A percentile compares a stretch with the other conserved stretches of the same genome.
phyloP scores from a whole-genome alignment of 2,888 invertebrate genomes.

The Zele albiditarsus region DNA sequence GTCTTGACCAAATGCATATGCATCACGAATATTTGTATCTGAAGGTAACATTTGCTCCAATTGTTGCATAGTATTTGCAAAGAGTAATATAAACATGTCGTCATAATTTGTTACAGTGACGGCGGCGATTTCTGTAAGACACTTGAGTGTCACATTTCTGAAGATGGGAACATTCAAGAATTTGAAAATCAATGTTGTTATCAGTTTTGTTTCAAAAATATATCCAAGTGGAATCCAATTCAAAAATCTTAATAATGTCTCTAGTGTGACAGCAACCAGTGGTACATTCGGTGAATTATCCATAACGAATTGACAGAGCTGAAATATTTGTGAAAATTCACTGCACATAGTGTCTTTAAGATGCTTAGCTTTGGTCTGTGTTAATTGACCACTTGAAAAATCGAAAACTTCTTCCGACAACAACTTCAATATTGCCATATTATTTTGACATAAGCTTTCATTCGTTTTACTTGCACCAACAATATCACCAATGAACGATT shows the following conservation, averaged over 20 bases:
- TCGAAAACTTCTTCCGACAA: slow-evolving; percentile 99
- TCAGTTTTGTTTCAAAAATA: slow-evolving; percentile 98
- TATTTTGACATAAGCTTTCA: slow-evolving; percentile 99
- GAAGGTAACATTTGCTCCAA: slow-evolving; percentile 93
- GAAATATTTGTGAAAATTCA: slow-evolving; percentile 98
- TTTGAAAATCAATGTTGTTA: slow-evolving; percentile 94
- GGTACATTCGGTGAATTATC: slow-evolving; percentile 98
- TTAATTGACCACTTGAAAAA: slow-evolving; percentile 97
- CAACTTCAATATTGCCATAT: slow-evolving; percentile 98
- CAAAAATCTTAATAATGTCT: slow-evolving; percentile 95
- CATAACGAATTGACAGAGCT: slow-evolving; percentile 97
- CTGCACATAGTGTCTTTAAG: slow-evolving; percentile 99
- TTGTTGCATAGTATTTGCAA: slow-evolving; percentile 94
- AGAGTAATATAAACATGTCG: slow-evolving; percentile 91
- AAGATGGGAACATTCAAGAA: slow-evolving; percentile 98
- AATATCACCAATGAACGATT: slow-evolving; percentile 98
- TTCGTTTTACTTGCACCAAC: slow-evolving; percentile 99
- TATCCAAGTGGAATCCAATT: slow-evolving; percentile 99
- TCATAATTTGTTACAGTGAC: slow-evolving; percentile 93
- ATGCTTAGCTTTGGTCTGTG: slow-evolving; percentile 99
- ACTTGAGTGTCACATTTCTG: slow-evolving; percentile 97
- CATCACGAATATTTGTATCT: slow-evolving; percentile 92
- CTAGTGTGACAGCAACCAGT: slow-evolving; percentile 95
- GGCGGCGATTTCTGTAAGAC: slow-evolving; percentile 97
- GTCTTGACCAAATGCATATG: slow-evolving; percentile 94